Evolutionary conservation across 23 tunicate species (phyloP), one percentile per base, ranked within the genome.

Genomic region (Halocynthia roretzi): DNA sequence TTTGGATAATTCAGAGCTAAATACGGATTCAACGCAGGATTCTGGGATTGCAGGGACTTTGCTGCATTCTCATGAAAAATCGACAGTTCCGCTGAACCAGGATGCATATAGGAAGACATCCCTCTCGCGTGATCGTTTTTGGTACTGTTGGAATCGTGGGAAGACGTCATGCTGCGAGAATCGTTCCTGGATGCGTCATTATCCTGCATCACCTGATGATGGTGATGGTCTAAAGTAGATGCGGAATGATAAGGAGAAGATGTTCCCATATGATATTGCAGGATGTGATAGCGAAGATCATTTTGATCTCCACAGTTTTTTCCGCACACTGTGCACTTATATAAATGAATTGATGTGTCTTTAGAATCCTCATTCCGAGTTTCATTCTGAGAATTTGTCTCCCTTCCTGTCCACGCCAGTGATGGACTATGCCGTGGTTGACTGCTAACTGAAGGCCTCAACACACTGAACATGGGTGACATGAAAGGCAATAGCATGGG

Each of bases 1-100:
- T 15, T 12, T 54, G 56, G 78, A 48, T 74, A 74, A 10, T 64
- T 64, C 22, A 74, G 63, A 15, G 40, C 56, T 8, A 74, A 5
- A 56, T 50, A 74, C 10, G 78, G 78, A n/a, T 53, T 50, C 62
- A 74, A 19, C 23, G 78, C 78, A 54, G 56, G 61, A n/a, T 21
- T 40, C 23, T 62, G 78, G 62, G 55, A 74, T 10, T 20, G 55
- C 78, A 74, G 15, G 12, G 60, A 62, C 23, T 74, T 74, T 5
- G 78, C 62, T 10, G 62, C 78, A 53, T 48, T 48, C n/a, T 70
- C 75, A 31, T 70, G 75, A 8, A 70, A 20, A 49, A 20, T 70
- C 10, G 75, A 54, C 21, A 54, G 60, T 54, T 31, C 44, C 44
- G 44, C 44, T 31, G 44, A 31, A 31, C 44, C 44, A 31, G 44